phyloP scores from a whole-genome alignment of 2,888 invertebrate species.

The Coenonympha glycerion region DNA sequence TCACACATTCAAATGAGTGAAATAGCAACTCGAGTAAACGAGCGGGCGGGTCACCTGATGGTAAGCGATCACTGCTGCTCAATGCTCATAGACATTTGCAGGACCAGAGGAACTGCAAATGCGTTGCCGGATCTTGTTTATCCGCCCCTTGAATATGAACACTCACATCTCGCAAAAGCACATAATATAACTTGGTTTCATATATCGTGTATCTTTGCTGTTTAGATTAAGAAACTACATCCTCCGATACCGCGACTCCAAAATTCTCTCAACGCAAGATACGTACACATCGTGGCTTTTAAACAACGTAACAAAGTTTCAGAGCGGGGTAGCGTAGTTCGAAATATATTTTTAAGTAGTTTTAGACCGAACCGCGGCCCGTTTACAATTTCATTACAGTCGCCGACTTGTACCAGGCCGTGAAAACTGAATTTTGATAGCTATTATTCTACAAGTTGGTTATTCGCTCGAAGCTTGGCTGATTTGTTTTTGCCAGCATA shows the following conservation, averaged over 20 bases:
- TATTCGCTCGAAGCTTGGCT: conserved; percentile 6
- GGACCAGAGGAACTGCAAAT: no score
- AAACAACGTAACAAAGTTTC: conserved; percentile 5
- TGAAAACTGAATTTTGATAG: conserved; percentile 26
- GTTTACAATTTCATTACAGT: conserved; percentile 19
- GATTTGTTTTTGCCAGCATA: background rate
- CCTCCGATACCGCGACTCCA: background rate
- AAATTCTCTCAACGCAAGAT: conserved; percentile 1
- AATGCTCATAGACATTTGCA: no score
- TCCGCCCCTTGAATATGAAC: no score
- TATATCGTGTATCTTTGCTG: no score
- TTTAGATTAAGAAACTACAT: no score
- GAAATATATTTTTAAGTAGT: conserved; percentile 19
- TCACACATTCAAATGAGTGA: no score
- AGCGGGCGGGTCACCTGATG: no score
- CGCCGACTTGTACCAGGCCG: conserved; percentile 11
- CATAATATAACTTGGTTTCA: no score
- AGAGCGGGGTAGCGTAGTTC: conserved; percentile 3
- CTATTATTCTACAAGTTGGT: conserved; percentile 18
- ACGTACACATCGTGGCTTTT: background rate
- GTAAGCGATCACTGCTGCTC: no score
- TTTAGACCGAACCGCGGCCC: conserved; percentile 7
- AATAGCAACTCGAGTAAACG: no score
- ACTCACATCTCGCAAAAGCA: no score
- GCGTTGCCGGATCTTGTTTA: no score